Base-by-base conservation (phyloP, 2,113 vertebrate species). In the Sialia sialis region DNA sequence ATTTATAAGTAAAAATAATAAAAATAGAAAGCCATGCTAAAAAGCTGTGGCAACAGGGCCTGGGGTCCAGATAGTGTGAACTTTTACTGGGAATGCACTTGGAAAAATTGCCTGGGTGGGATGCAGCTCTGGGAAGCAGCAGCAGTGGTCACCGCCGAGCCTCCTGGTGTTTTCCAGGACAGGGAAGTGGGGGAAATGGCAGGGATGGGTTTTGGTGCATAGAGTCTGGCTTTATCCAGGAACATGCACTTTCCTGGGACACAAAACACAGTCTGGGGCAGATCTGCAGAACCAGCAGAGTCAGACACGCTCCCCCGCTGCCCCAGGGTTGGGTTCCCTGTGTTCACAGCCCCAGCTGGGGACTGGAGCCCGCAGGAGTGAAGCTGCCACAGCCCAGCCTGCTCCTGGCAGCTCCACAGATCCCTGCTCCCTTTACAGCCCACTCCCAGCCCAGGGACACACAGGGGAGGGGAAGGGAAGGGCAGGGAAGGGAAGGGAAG, bases 1-100 rank as follows among this genome's bases (percentile, higher is more conserved):
- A 34, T 77, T 88, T 82, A 72, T 74, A 69, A 78, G 48, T 74
- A 83, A 90, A 87, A 92, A 90, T 49, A 93, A 96, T 56, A 82
- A 91, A 76, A 25, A 80, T 38, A 90, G 69, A 89, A 79, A 84
- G 48, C 9, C 1, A 1, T 83, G 89, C 58, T 90, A 68, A 56
- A 76, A 60, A 54, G n/a, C 16, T 3, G 43, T 1, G 36, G 14
- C 5, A 3, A 5, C n/a, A 16, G 36, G 20, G 67, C 64, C 58
- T 11, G 16, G 32, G 58, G 54, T 30, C 63, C 27, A 13, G 44
- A 1, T 5, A 44, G 66, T 8, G 34, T 7, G 52, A 67, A 43
- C 62, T 51, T 21, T 48, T n/a, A 6, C 58, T 4, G 58, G 56
- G 36, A 74, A 75, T 15, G 39, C 6, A 2, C 62, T 34, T 5